Conservation (phyloP, 2,888 invertebrate species). For the Scaptomyza cyrtandrae region DNA sequence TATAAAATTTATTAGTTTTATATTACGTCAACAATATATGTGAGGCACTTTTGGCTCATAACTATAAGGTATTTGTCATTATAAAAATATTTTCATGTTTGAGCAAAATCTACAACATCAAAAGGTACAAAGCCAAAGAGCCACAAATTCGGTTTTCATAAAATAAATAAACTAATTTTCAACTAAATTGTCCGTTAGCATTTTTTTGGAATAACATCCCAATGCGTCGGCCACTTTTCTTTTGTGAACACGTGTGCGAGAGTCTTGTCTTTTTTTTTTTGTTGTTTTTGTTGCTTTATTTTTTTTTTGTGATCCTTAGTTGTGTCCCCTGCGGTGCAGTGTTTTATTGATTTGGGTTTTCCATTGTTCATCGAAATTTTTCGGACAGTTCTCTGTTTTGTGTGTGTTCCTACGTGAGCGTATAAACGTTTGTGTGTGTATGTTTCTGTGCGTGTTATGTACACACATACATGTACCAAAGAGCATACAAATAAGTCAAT, state of each 20-base stretch:
- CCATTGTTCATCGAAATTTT: slow-evolving; percentile 32
- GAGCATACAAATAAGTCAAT: slow-evolving; percentile 8
- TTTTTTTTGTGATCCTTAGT: slow-evolving; percentile 46
- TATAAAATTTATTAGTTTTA: slow-evolving; percentile 31
- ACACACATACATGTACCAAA: background rate
- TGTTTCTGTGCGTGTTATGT: background rate
- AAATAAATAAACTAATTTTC: slow-evolving; percentile 45
- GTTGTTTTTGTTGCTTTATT: too few species aligned
- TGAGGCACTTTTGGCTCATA: slow-evolving; percentile 26
- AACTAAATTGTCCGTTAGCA: slow-evolving; percentile 54
- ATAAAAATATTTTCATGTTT: background rate
- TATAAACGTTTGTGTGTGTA: slow-evolving; percentile 11
- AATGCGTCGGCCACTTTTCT: slow-evolving; percentile 61
- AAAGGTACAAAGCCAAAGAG: slow-evolving; percentile 10
- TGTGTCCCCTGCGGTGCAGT: slow-evolving; percentile 68
- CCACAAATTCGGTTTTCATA: slow-evolving; percentile 17
- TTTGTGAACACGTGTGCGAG: slow-evolving; percentile 78
- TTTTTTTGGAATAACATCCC: slow-evolving; percentile 41
- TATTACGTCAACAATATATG: slow-evolving; percentile 39
- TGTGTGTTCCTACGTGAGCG: slow-evolving; percentile 27
- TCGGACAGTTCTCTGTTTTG: slow-evolving; percentile 25
- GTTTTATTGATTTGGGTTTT: slow-evolving; percentile 77
- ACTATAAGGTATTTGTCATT: slow-evolving; percentile 28
- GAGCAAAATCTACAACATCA: slow-evolving; percentile 3
- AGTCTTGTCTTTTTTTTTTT: slow-evolving; percentile 34